These are phyloP conservation scores for Drosophila athabasca DNA, from an alignment of 1,140 invertebrate species.

Conservation along the genomic window DNA sequence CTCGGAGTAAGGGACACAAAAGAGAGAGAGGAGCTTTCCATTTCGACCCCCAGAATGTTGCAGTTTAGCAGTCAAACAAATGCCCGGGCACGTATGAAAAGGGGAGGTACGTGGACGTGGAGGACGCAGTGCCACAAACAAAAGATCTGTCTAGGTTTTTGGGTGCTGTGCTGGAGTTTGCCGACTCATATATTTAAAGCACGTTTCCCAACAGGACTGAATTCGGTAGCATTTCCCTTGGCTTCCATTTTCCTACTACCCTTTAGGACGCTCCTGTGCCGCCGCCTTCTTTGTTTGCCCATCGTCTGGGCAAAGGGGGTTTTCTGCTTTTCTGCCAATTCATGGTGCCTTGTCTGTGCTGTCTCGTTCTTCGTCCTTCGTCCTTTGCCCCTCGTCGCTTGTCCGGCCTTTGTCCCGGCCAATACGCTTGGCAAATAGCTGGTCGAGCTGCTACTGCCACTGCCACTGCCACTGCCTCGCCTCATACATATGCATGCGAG, in stretches of 20 bases:
- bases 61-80: constrained; percentile 67
- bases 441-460: constrained; percentile 14
- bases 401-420: constrained; percentile 53
- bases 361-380: constrained; percentile 11
- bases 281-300: constrained; percentile 69
- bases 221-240: not conserved
- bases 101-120: constrained; percentile 2
- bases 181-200: constrained; percentile 41
- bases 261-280: constrained; percentile 22
- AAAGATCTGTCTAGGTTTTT: constrained; percentile 42
- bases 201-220: constrained; percentile 23
- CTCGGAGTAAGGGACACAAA: constrained; percentile 21
- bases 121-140: constrained; percentile 46
- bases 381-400: constrained; percentile 6
- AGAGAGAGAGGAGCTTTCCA: constrained; percentile 53
- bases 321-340: constrained; percentile 61
- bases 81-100: constrained; percentile 73
- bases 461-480: constrained; percentile 17
- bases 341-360: constrained; percentile 63
- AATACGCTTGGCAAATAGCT: constrained; percentile 80
- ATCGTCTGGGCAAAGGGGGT: constrained; percentile 61
- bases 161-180: constrained; percentile 29
- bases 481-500: constrained; percentile 71
- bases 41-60: constrained; percentile 57
- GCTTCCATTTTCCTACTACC: not conserved